These are phyloP conservation scores for Catajapyx aquilonaris DNA, from an alignment of 1,140 invertebrate species.

Conservation along the genomic window DNA sequence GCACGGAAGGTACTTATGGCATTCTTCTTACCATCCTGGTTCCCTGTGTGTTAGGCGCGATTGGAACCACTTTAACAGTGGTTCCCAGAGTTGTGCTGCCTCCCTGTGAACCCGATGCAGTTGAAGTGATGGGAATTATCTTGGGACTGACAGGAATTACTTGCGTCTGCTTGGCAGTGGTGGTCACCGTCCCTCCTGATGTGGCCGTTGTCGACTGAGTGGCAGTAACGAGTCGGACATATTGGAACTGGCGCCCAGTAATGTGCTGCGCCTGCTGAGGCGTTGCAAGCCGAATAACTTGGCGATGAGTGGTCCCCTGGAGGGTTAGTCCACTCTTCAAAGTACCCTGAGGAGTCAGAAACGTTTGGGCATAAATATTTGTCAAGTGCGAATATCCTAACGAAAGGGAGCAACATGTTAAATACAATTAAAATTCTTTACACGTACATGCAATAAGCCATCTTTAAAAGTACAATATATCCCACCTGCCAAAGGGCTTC, in stretches of 20 bases:
- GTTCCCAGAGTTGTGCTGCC: background rate
- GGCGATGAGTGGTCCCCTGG: slow-evolving; percentile 24
- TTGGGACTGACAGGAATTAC: no score
- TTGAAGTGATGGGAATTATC: no score
- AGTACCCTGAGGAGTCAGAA: slow-evolving; percentile 13
- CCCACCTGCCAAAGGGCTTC: no score
- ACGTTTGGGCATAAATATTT: background rate
- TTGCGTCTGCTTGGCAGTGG: slow-evolving; percentile 3
- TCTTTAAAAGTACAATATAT: no score
- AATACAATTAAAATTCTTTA: no score
- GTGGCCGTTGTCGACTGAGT: slow-evolving; percentile 18
- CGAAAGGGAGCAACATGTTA: no score
- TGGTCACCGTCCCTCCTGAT: slow-evolving; percentile 6
- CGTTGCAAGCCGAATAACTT: slow-evolving; percentile 37
- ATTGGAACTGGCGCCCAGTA: slow-evolving; percentile 35
- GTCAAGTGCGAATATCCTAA: background rate
- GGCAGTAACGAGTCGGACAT: slow-evolving; percentile 40
- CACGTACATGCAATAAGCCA: no score
- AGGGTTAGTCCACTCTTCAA: slow-evolving; percentile 12
- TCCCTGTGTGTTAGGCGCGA: slow-evolving; percentile 1
- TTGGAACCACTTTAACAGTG: slow-evolving; percentile 3
- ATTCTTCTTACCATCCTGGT: slow-evolving; percentile 15
- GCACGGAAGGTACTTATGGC: no score
- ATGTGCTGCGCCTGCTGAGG: slow-evolving; percentile 24
- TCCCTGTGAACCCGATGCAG: no score